Evolutionary conservation across 2,113 vertebrate genomes (phyloP), one percentile per base, ranked within the genome.

Genomic region (Poicephalus meyeri): DNA sequence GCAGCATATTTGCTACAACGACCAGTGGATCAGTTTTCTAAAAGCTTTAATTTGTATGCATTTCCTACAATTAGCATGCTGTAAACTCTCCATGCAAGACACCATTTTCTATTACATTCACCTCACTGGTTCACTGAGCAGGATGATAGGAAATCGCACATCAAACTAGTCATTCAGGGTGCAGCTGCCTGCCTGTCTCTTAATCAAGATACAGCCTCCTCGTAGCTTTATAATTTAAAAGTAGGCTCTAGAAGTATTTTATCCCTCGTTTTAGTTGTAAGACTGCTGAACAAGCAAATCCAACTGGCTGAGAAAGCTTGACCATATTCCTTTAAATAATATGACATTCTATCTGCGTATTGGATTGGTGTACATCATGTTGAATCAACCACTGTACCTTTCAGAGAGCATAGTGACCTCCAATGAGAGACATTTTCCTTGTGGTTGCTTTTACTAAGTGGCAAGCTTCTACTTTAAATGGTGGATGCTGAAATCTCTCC

Each of bases 31-130:
- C 37, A 77, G 11, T 55, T 80, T 95, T 80, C 83, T 86, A 95
- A 76, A 65, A 68, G 16, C 46, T 92, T 97, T 91, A 72, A 89
- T 97, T 97, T 97, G 13, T 88, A 90, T 96, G 88, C 3, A 90
- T 86, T 97, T 93, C 44, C 88, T 89, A 53, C 47, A 87, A 80
- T 96, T 90, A 79, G 80, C 31, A 14, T 91, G 42, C 81, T 95
- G 28, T 92, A 94, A 96, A 72, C 61, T 96, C 82, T 58, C 29
- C 70, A 35, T 94, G 82, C 50, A 92, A 92, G 91, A 77, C 44
- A 65, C 66, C 39, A 20, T 77, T 95, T 91, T 82, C 69, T 66
- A 89, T 91, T 93, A 52, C 71, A 50, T 90, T 91, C 91, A 95
- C 81, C 79, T 97, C 87, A 87, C 9, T 94, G 74, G 61, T 94